Percentiles rank a stretch among this genome's conserved stretches.
phyloP scores from a whole-genome alignment of 2,888 invertebrate species.

The Diarsia dahlii region DNA sequence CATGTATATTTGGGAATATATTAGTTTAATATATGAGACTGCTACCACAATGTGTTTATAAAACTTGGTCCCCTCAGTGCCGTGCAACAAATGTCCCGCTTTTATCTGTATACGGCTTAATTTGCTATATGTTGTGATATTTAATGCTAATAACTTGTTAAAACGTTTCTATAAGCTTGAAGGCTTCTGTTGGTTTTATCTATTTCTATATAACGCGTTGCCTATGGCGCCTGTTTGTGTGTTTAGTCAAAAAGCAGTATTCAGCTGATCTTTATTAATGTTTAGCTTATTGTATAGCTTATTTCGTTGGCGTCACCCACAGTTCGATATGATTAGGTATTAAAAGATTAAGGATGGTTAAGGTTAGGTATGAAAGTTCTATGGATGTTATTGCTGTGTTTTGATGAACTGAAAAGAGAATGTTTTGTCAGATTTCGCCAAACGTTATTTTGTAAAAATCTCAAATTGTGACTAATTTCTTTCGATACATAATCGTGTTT shows the following conservation, averaged over 20 bases:
- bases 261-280: conserved; percentile 65
- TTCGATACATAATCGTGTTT: background rate
- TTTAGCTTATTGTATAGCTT: conserved; percentile 69
- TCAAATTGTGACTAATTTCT: conserved; percentile 1
- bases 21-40: conserved; percentile 41
- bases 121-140: conserved; percentile 87
- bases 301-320: conserved; percentile 62
- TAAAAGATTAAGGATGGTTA: conserved; percentile 34
- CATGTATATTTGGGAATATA: conserved; percentile 12
- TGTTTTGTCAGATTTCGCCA: background rate
- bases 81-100: conserved; percentile 60
- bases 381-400: conserved; percentile 24
- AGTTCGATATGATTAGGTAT: conserved; percentile 44
- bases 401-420: conserved; percentile 13
- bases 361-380: conserved; percentile 11
- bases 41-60: conserved; percentile 8
- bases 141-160: conserved; percentile 76
- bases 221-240: conserved; percentile 65
- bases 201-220: conserved; percentile 73
- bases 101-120: conserved; percentile 82
- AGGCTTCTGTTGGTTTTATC: conserved; percentile 83
- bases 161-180: conserved; percentile 74
- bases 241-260: conserved; percentile 71
- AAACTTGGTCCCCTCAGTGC: conserved; percentile 30
- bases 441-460: background rate